Conservation (phyloP, 2,888 invertebrate species). For the Ommatoiulus sabulosus region DNA sequence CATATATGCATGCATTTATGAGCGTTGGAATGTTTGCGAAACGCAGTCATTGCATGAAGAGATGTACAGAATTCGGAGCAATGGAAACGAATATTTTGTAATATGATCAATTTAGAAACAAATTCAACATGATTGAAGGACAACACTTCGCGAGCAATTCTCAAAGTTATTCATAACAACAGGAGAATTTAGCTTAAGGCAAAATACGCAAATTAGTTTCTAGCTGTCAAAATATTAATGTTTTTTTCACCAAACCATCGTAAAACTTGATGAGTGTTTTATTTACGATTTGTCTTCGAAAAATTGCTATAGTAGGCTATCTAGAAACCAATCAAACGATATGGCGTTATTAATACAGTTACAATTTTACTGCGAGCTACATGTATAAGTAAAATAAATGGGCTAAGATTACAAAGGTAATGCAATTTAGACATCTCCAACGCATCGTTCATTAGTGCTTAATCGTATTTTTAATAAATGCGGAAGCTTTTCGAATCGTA, state of each 20-base stretch:
- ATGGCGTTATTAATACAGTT: background rate
- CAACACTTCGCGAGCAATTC: slow-evolving; percentile 18
- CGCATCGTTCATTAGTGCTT: too few species aligned
- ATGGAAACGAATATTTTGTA: background rate
- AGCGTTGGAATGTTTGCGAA: background rate
- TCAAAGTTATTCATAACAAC: slow-evolving; percentile 2
- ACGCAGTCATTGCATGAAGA: background rate
- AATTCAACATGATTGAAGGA: slow-evolving; percentile 26
- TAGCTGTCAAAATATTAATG: background rate
- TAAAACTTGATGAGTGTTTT: background rate
- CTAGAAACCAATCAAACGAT: background rate
- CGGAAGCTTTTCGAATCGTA: too few species aligned
- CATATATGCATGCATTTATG: slow-evolving; percentile 14
- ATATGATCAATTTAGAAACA: slow-evolving; percentile 42
- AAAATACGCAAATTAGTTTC: background rate
- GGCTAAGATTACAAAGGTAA: background rate
- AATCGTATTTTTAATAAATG: too few species aligned
- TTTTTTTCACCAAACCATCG: background rate
- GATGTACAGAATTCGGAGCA: background rate
- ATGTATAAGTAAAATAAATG: background rate
- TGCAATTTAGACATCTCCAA: background rate
- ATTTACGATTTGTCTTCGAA: background rate
- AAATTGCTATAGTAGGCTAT: background rate
- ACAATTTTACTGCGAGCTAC: background rate
- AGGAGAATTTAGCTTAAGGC: background rate